Conservation (phyloP, 2,888 invertebrate species). For the Matsumyia berberina region DNA sequence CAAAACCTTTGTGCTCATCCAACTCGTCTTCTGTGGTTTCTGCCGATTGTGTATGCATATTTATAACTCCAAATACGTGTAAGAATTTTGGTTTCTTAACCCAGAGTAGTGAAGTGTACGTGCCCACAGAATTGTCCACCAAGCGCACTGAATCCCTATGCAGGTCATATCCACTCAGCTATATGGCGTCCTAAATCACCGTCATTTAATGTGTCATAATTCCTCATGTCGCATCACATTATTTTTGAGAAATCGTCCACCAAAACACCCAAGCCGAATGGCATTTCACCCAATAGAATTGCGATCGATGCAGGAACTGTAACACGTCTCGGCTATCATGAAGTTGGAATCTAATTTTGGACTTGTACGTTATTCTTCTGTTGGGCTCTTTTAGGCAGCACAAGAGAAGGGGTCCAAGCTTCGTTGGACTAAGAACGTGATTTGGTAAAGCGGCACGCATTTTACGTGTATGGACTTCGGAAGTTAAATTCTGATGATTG, state of each 20-base stretch:
- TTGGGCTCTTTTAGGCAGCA: conserved; percentile 30
- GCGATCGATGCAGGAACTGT: conserved; percentile 25
- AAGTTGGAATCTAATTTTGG: conserved; percentile 55
- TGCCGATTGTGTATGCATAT: conserved; percentile 8
- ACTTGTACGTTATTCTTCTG: conserved; percentile 29
- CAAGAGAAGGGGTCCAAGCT: conserved; percentile 15
- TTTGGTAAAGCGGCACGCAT: conserved; percentile 40
- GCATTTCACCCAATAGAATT: not conserved
- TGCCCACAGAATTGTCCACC: not conserved
- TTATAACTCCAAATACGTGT: conserved; percentile 12
- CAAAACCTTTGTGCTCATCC: not conserved
- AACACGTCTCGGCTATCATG: conserved; percentile 54
- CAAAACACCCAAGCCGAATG: conserved; percentile 6
- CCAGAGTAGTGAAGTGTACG: conserved; percentile 17
- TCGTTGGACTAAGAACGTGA: conserved; percentile 24
- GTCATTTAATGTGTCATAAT: conserved; percentile 53
- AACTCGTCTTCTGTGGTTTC: not conserved
- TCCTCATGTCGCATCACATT: conserved; percentile 41
- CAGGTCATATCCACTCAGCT: conserved; percentile 13
- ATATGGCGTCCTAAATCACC: conserved; percentile 32
- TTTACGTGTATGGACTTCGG: conserved; percentile 29
- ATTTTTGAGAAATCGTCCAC: conserved; percentile 44
- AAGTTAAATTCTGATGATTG: conserved; percentile 11
- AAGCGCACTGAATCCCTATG: conserved; percentile 4
- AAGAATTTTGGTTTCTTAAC: conserved; percentile 17